Conservation (phyloP, 2,797 vertebrate species). For the Enteromius mattozi region DNA sequence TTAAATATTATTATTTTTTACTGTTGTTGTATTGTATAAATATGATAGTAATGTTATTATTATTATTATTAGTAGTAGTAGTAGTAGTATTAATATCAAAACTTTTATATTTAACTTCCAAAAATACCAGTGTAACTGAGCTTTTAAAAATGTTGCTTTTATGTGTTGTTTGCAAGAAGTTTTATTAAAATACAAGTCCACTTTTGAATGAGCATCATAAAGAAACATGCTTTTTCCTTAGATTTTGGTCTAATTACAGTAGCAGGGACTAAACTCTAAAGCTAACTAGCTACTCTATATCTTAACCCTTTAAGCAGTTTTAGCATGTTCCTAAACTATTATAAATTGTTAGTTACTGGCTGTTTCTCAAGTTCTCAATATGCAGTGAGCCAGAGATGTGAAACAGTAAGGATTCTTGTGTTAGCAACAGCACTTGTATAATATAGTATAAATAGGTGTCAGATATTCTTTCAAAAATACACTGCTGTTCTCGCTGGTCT, state of each 20-base stretch:
- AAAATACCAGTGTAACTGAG: too few species aligned
- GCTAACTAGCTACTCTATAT: not conserved
- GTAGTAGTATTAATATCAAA: too few species aligned
- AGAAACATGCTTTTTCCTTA: not conserved
- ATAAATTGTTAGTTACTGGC: not conserved
- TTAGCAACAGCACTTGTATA: not conserved
- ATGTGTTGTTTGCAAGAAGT: not conserved
- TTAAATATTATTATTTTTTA: too few species aligned
- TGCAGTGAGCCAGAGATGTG: not conserved
- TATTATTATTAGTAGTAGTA: too few species aligned
- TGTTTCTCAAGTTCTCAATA: not conserved
- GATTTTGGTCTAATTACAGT: not conserved
- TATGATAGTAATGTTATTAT: too few species aligned
- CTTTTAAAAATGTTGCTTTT: not conserved
- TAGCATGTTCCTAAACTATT: not conserved
- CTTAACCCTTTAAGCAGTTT: not conserved
- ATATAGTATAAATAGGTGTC: not conserved
- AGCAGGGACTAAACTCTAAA: not conserved
- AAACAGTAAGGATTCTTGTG: not conserved
- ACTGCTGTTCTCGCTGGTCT: not conserved
- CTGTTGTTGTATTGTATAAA: too few species aligned
- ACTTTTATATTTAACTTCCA: too few species aligned
- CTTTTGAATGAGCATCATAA: not conserved
- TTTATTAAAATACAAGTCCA: not conserved
- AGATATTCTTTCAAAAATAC: not conserved